Evolutionary conservation across 2,888 invertebrate genomes (phyloP).

Genomic region (Drosophila lutescens): DNA sequence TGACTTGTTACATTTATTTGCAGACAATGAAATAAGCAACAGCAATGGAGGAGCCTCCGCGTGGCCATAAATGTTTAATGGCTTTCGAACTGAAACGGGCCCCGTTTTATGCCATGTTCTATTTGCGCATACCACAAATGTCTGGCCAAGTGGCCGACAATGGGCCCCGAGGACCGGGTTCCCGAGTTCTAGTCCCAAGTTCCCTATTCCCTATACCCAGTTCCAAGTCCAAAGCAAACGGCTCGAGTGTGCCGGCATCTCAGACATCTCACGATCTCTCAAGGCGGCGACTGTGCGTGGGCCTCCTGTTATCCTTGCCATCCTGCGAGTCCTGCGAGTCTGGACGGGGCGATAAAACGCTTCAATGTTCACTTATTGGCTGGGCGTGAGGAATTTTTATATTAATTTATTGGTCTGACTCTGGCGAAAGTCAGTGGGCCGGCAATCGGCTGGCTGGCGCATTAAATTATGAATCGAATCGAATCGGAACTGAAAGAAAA

Average conservation of each 20-base stretch:
- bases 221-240: slow-evolving; percentile 64
- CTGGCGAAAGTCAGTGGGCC: slow-evolving; percentile 23
- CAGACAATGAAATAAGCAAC: slow-evolving; percentile 23
- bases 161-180: slow-evolving; percentile 12
- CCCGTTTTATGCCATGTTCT: slow-evolving; percentile 46
- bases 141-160: slow-evolving; percentile 46
- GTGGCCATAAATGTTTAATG: slow-evolving; percentile 63
- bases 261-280: slow-evolving; percentile 55
- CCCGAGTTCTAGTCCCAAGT: background rate
- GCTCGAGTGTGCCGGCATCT: slow-evolving; percentile 68
- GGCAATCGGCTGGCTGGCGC: slow-evolving; percentile 24
- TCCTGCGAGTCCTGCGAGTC: slow-evolving; percentile 60
- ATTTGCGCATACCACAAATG: slow-evolving; percentile 66
- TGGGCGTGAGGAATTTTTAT: slow-evolving; percentile 82
- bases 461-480: slow-evolving; percentile 78
- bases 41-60: background rate
- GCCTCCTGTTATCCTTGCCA: slow-evolving; percentile 23
- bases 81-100: slow-evolving; percentile 17
- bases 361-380: slow-evolving; percentile 79
- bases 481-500: slow-evolving; percentile 54
- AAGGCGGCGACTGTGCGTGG: slow-evolving; percentile 15
- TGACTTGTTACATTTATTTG: slow-evolving; percentile 35
- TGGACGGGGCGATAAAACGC: slow-evolving; percentile 71
- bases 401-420: slow-evolving; percentile 77
- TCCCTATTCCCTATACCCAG: slow-evolving; percentile 11